Evolutionary conservation across 1,140 invertebrate species (phyloP).

Genomic region (Apolygus lucorum): DNA sequence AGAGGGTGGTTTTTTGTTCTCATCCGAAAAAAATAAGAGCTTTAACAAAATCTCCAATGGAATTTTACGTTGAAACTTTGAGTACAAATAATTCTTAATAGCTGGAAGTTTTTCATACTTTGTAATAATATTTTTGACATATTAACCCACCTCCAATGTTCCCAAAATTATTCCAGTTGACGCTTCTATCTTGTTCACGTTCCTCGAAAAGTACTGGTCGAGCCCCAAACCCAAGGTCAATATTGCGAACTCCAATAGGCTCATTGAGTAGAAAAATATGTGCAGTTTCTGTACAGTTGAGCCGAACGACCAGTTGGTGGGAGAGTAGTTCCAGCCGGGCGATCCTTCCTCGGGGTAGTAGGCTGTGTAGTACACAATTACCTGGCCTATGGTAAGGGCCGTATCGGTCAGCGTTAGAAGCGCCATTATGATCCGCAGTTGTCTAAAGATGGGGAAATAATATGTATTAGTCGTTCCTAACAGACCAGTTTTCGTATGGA

Average conservation of each 20-base stretch:
- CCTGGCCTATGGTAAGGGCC: background rate
- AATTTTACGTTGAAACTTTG: no score
- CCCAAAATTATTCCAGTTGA: background rate
- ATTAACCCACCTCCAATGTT: background rate
- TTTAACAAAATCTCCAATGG: no score
- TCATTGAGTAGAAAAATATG: background rate
- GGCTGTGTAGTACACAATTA: background rate
- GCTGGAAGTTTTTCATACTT: no score
- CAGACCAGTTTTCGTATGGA: no score
- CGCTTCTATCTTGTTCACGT: conserved; percentile 17
- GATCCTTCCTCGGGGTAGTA: background rate
- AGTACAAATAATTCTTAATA: no score
- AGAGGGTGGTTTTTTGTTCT: no score
- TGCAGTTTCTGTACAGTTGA: background rate
- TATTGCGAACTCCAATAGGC: background rate
- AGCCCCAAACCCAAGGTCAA: background rate
- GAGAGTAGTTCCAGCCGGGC: background rate
- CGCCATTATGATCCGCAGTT: background rate
- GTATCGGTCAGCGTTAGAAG: background rate
- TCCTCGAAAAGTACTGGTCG: background rate
- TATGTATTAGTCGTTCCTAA: no score
- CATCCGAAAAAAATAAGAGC: no score
- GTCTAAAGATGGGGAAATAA: no score
- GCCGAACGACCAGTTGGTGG: no score
- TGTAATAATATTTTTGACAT: no score